These are phyloP conservation scores for Dysidea cf. avara DNA, from an alignment of 37 sponge, comb jelly and placozoan genomes.

Conservation along the genomic window DNA sequence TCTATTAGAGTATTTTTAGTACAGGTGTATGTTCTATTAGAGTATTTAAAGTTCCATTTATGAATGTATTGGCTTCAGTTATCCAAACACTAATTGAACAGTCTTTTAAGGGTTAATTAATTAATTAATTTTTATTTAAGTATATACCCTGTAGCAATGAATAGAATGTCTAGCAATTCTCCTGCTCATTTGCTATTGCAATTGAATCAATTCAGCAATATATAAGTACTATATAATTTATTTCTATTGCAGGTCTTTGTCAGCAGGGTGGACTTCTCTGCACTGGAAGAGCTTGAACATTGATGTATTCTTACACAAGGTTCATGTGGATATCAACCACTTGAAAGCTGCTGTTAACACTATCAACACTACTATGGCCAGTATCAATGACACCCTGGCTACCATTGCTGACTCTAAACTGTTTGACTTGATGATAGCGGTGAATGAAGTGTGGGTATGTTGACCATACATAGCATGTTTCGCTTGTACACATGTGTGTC, in stretches of 20 bases:
- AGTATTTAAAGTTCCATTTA: too few species aligned
- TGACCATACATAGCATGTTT: constrained; percentile 1
- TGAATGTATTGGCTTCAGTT: too few species aligned
- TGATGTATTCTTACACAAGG: constrained; percentile 83
- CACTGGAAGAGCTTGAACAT: constrained; percentile 93
- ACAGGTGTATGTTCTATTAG: too few species aligned
- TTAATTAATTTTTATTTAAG: too few species aligned
- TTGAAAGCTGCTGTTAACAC: constrained; percentile 24
- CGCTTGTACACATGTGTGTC: neutral
- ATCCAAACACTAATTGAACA: too few species aligned
- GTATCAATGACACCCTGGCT: constrained; percentile 25
- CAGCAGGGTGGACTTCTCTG: constrained; percentile 88
- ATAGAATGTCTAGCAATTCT: neutral
- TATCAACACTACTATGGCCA: constrained; percentile 16
- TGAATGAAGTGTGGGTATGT: constrained; percentile 58
- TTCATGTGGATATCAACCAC: constrained; percentile 17
- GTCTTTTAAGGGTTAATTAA: too few species aligned
- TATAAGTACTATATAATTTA: too few species aligned
- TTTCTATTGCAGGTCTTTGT: constrained; percentile 23
- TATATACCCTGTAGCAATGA: too few species aligned
- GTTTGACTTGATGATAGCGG: constrained; percentile 46
- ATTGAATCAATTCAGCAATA: too few species aligned
- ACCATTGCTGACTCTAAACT: constrained; percentile 24
- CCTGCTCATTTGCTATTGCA: neutral
- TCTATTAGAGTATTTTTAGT: too few species aligned